Evolutionary conservation across 2,888 invertebrate species (phyloP).

Genomic region (Dicranocentrus wangi): DNA sequence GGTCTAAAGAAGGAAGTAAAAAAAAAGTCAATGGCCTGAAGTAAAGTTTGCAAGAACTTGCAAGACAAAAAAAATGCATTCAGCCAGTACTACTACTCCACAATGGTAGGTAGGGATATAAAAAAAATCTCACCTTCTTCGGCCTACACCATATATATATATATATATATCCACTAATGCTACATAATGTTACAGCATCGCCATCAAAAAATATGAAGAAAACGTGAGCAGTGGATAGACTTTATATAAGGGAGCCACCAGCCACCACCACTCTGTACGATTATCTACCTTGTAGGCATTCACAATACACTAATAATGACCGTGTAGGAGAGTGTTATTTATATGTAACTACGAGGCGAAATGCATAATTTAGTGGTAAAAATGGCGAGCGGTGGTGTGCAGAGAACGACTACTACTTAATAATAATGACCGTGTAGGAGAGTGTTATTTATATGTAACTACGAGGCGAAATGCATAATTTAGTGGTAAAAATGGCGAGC

Average conservation of each 20-base stretch:
- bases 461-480: conserved; percentile 56
- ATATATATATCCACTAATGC: neutral
- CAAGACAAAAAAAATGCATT: conserved; percentile 4
- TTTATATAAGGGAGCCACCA: neutral
- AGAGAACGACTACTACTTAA: conserved; percentile 1
- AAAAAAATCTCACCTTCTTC: conserved; percentile 9
- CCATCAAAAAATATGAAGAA: neutral
- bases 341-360: conserved; percentile 30
- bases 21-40: conserved; percentile 60
- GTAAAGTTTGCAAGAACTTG: conserved; percentile 1
- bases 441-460: conserved; percentile 8
- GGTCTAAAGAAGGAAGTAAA: conserved; percentile 53
- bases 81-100: too few species aligned
- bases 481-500: conserved; percentile 49
- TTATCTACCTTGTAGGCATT: too few species aligned
- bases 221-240: neutral
- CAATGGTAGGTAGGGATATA: neutral
- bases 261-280: neutral
- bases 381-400: conserved; percentile 40
- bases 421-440: neutral
- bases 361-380: conserved; percentile 59
- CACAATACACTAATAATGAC: neutral
- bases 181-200: conserved; percentile 23
- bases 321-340: neutral
- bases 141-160: neutral